Conservation (phyloP, 2,888 invertebrate genomes). For the Sminthurinus aureus region DNA sequence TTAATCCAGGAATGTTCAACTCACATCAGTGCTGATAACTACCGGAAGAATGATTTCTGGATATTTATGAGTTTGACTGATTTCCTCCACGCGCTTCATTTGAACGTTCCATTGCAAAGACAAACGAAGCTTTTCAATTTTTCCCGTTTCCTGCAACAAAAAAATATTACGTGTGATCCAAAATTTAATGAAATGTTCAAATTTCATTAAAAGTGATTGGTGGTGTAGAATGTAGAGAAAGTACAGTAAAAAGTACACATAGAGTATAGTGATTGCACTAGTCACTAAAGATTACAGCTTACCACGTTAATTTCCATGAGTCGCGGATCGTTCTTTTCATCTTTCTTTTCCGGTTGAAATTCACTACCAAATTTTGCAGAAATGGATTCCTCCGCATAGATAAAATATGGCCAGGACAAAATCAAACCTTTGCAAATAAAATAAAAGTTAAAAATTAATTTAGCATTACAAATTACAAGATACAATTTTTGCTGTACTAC, state of each 20-base stretch:
- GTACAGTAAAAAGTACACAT: too few relatives aligned
- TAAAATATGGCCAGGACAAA: constrained; percentile 3
- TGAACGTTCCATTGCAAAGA: constrained; percentile 8
- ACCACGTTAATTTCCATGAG: not conserved
- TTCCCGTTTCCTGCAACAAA: not conserved
- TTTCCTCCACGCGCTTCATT: not conserved
- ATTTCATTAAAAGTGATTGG: too few relatives aligned
- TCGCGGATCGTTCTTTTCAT: not conserved
- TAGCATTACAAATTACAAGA: too few relatives aligned
- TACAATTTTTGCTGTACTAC: too few relatives aligned
- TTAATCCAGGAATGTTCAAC: not conserved
- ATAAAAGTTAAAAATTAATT: too few relatives aligned
- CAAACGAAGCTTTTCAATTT: not conserved
- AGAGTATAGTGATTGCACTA: too few relatives aligned
- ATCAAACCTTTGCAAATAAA: not conserved
- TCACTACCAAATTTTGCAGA: not conserved
- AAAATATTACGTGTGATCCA: not conserved
- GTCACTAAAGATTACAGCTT: not conserved
- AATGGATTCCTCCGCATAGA: not conserved
- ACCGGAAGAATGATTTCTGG: not conserved
- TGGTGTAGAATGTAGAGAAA: too few relatives aligned
- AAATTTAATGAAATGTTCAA: too few relatives aligned
- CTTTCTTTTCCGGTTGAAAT: not conserved
- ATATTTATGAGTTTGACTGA: not conserved
- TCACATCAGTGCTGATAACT: not conserved